A percentile compares a stretch with the other conserved stretches of the same genome.
These are phyloP conservation scores for Erithacus rubecula DNA, from an alignment of 2,797 vertebrate species.

Conservation along the genomic window DNA sequence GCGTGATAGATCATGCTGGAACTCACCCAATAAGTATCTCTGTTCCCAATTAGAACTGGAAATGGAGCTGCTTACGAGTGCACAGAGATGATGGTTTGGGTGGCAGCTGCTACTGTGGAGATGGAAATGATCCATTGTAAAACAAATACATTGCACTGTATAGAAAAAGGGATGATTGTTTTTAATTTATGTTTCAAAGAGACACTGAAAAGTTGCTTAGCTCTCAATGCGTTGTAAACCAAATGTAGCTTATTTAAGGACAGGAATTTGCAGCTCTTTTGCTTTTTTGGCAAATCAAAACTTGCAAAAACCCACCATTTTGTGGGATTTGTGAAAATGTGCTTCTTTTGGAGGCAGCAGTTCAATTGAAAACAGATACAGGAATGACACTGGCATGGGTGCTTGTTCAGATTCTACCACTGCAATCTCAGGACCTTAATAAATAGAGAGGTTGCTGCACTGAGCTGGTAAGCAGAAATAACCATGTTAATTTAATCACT, in stretches of 20 bases:
- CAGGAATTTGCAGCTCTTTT: background rate
- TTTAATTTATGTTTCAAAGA: slow-evolving; percentile 57
- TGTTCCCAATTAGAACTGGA: slow-evolving; percentile 80
- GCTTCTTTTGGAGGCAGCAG: slow-evolving; percentile 2
- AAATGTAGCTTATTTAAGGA: slow-evolving; percentile 8
- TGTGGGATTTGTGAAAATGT: slow-evolving; percentile 19
- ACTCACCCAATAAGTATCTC: slow-evolving; percentile 78
- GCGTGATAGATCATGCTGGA: slow-evolving; percentile 78
- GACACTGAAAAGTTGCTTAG: slow-evolving; percentile 44
- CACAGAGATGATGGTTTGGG: slow-evolving; percentile 72
- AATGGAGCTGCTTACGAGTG: slow-evolving; percentile 71
- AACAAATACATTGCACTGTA: slow-evolving; percentile 57
- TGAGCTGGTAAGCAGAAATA: slow-evolving; percentile 34
- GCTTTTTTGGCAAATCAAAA: background rate
- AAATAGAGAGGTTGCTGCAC: background rate
- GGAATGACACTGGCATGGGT: background rate
- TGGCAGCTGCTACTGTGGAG: slow-evolving; percentile 78
- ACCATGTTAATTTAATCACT: slow-evolving; percentile 32
- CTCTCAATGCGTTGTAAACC: background rate
- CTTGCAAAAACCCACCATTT: slow-evolving; percentile 30
- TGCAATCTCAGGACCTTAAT: background rate
- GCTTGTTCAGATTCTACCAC: background rate
- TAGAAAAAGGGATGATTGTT: slow-evolving; percentile 46
- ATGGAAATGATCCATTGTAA: slow-evolving; percentile 74
- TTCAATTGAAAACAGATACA: background rate